Percentiles rank a stretch among this genome's conserved stretches.
Conservation (phyloP, 2,888 invertebrate species). For the Pinctada fucata region DNA sequence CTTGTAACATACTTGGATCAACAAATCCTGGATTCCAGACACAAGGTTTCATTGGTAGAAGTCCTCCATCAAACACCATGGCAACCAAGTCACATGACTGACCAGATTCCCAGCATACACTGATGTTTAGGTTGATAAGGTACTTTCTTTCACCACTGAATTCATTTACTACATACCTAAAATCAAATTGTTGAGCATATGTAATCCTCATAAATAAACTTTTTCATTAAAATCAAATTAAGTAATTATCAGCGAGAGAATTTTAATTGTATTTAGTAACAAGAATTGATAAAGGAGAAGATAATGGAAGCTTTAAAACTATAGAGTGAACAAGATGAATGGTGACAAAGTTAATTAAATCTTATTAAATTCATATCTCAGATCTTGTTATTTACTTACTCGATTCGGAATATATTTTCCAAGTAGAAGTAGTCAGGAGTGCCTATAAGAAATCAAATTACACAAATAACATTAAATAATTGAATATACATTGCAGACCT, state of each 20-base stretch:
- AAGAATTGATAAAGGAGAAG: too few species aligned
- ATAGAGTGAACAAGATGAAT: too few species aligned
- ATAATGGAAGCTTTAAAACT: too few species aligned
- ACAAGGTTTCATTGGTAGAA: constrained; percentile 43
- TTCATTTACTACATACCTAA: constrained; percentile 29
- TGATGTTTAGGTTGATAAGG: constrained; percentile 27
- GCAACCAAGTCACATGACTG: constrained; percentile 20
- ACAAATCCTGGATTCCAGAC: constrained; percentile 42
- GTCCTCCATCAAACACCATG: constrained; percentile 35
- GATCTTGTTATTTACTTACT: constrained; percentile 2
- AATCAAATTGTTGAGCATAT: background rate
- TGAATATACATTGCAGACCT: too few species aligned
- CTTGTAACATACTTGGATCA: constrained; percentile 35
- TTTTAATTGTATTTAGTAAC: too few species aligned
- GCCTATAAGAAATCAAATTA: background rate
- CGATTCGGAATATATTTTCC: constrained; percentile 8
- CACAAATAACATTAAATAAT: too few species aligned
- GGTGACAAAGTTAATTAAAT: too few species aligned
- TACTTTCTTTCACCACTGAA: constrained; percentile 30
- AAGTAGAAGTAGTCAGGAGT: constrained; percentile 9
- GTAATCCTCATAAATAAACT: too few species aligned
- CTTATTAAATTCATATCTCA: too few species aligned
- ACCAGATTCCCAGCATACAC: constrained; percentile 33
- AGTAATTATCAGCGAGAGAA: too few species aligned
- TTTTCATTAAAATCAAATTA: too few species aligned